Conservation (phyloP, 2,888 invertebrate genomes). For the Zootermopsis nevadensis region DNA sequence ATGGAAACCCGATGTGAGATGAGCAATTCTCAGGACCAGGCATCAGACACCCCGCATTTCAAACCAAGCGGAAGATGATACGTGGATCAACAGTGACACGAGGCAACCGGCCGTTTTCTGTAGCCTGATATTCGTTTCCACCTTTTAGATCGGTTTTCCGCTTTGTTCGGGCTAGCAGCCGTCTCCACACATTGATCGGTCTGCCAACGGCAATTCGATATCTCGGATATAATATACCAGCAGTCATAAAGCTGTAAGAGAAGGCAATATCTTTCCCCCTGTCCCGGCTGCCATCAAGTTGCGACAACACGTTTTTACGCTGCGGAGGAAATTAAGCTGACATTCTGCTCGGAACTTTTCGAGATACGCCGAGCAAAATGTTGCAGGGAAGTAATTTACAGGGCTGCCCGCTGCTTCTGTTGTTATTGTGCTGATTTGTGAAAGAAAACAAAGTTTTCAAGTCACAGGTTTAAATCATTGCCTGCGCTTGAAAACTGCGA, state of each 20-base stretch:
- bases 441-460: too few species aligned
- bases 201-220: conserved; percentile 22
- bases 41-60: background rate
- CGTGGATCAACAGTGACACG: background rate
- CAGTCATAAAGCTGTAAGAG: conserved; percentile 25
- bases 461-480: too few species aligned
- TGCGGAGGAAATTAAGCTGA: conserved; percentile 13
- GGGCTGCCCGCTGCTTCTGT: too few species aligned
- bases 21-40: background rate
- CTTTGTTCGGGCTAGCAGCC: background rate
- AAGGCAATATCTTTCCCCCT: conserved; percentile 9
- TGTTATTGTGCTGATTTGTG: too few species aligned
- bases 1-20: background rate
- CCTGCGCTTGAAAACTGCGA: too few species aligned
- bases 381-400: too few species aligned
- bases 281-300: background rate
- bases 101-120: too few species aligned
- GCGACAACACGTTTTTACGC: background rate
- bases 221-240: conserved; percentile 7
- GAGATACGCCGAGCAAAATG: background rate
- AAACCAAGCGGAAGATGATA: background rate
- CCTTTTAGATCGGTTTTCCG: background rate
- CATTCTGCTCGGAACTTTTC: background rate
- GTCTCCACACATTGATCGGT: background rate
- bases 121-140: background rate